Base-by-base conservation (phyloP, 2,113 vertebrate genomes). In the Riparia riparia region DNA sequence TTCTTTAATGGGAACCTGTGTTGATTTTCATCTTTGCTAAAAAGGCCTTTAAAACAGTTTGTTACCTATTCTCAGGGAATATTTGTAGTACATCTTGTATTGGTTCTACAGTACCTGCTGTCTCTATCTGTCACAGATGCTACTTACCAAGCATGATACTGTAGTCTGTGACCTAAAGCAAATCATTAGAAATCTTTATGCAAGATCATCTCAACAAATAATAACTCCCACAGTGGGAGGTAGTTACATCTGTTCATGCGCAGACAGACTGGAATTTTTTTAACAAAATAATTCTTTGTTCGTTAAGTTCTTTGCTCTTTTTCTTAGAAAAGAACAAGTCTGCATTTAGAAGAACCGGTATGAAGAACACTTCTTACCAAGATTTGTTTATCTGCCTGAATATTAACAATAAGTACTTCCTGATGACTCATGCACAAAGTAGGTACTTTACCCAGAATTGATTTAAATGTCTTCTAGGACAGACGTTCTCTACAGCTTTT, bases 361-460 rank as follows among this genome's bases (percentile, higher is more conserved):
- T 41, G 26, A 45, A 73, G 29, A n/a, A 42, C 16, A 6, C 32
- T 60, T 71, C n/a, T 53, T 42, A 41, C 0, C 0, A 1, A 82
- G 51, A 16, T 57, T 56, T 87, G 29, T 73, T 88, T 77, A 45
- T 31, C 14, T 79, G 47, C n/a, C 32, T 68, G 45, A 66, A 24
- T 90, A 73, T 66, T 93, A 58, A 29, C 7, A 37, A 6, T 54
- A 81, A 37, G 34, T 83, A 20, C 42, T 81, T 93, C 45, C 41
- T 69, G 70, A 12, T 79, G 70, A 88, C n/a, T 66, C 45, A n/a
- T 53, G 65, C 49, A 56, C 14, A 9, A 87, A 87, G 32, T 14
- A 64, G 37, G 28, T 64, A 32, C 39, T 78, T 93, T 41, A n/a
- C 29, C 26, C 21, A 37, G 57, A 50, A 71, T 12, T 76, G 14